A percentile compares a stretch with the other conserved stretches of the same genome.
phyloP scores from a whole-genome alignment of 2,888 invertebrate genomes.

The Alentia gelatinosa region DNA sequence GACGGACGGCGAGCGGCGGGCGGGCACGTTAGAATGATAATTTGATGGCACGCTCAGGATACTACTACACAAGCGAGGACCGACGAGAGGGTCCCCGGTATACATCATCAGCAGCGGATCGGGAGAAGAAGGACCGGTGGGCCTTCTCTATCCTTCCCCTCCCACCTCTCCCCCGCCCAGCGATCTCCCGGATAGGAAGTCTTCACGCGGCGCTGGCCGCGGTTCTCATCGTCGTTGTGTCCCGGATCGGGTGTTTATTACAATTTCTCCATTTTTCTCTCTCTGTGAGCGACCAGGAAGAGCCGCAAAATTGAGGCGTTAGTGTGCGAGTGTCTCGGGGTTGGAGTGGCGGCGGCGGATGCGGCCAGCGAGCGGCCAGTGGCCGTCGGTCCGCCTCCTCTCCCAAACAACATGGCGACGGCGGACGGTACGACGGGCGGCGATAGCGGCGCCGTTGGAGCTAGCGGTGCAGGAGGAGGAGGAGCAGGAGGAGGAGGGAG shows the following conservation, averaged over 20 bases:
- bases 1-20: background rate
- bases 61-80: background rate
- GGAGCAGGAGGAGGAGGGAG: background rate
- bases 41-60: background rate
- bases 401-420: slow-evolving; percentile 51
- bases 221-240: no score
- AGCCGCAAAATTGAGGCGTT: slow-evolving; percentile 39
- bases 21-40: slow-evolving; percentile 34
- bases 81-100: background rate
- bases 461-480: background rate
- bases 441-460: background rate
- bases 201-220: no score
- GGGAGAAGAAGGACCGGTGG: background rate
- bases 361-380: background rate
- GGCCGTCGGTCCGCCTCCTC: background rate
- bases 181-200: no score
- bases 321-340: slow-evolving; percentile 44
- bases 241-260: no score
- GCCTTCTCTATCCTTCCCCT: background rate
- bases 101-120: background rate
- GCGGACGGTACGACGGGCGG: background rate
- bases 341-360: background rate
- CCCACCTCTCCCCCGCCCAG: background rate
- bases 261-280: no score
- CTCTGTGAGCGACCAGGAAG: background rate